phyloP scores from a whole-genome alignment of 2,113 vertebrate species.

The Himantopus leucocephalus region DNA sequence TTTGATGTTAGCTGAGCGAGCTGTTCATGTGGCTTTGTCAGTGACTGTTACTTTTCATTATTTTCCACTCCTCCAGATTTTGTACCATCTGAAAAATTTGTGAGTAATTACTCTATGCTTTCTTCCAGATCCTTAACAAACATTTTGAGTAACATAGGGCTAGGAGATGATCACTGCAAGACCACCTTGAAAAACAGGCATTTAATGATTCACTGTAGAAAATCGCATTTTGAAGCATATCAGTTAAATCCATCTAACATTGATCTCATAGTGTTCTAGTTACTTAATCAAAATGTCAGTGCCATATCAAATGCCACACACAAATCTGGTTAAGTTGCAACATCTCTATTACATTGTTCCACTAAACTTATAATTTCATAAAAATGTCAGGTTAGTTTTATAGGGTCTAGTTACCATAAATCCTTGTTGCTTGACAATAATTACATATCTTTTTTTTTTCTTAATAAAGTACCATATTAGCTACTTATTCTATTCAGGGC shows the following conservation, averaged over 20 bases:
- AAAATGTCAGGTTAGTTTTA: constrained; percentile 8
- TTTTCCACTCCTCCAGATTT: background rate
- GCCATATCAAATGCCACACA: background rate
- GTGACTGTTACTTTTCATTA: background rate
- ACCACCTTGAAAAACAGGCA: background rate
- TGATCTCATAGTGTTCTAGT: background rate
- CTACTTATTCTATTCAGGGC: background rate
- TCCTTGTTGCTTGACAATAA: background rate
- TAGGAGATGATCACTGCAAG: background rate
- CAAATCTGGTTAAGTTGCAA: background rate
- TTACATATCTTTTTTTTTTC: background rate
- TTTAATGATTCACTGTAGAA: background rate
- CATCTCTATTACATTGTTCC: fast-evolving
- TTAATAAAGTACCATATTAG: background rate
- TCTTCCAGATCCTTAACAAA: background rate
- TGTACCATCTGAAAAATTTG: background rate
- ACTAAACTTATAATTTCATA: background rate
- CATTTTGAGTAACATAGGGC: background rate
- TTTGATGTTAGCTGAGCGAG: background rate
- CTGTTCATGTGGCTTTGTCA: background rate
- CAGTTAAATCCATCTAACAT: background rate
- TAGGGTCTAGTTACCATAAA: background rate
- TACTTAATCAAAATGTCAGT: constrained; percentile 11
- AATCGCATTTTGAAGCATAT: background rate
- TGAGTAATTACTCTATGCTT: background rate